Base-by-base conservation (phyloP, 2,888 invertebrate species). In the Plebejus argus region DNA sequence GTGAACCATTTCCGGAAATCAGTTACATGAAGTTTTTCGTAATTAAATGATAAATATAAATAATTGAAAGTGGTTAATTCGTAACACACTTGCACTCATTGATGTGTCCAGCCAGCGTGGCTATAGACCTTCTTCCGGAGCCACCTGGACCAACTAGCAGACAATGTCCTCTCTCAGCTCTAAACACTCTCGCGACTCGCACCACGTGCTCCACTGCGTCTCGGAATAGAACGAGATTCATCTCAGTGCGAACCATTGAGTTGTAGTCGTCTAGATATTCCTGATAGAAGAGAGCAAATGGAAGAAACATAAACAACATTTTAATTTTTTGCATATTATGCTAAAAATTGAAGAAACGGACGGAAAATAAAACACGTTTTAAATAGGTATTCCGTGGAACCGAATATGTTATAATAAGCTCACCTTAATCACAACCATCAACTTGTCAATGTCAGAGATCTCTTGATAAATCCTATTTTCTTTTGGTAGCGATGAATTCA, bases 141-240 rank as follows among this genome's bases (percentile, higher is more conserved):
- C 99, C 98, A 6, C 98, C 98, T 0, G 98, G 97, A 1, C 98
- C 98, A 35, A 98, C 98, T 82, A 99, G 92, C 66, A 99, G 95
- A 28, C 97, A 97, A 89, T 99, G 98, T 7, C 99, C 98, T 58
- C 98, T 95, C 89, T 98, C 98, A 10, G 97, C 96, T 18, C 98
- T 94, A 82, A 99, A 90, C 80, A 99, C 96, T 61, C 99, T 95
- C 0, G 98, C 97, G 76, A 98, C 95, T 49, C 98, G 95, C n/a
- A 97, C 96, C 77, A 97, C 95, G 86, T 99, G 98, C 88, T 98
- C 98, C 79, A 98, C 93, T 0, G 98, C 98, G 88, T 98, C 98
- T 93, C 96, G 95, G 92, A 98, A 98, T 85, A 98, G 95, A 79
- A 98, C 98, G 77, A 98, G 90, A 82, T 96, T 96, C 97, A 98